These are phyloP conservation scores for Nannospalax galili DNA, from an alignment of 2,113 vertebrate genomes.

Conservation along the genomic window DNA sequence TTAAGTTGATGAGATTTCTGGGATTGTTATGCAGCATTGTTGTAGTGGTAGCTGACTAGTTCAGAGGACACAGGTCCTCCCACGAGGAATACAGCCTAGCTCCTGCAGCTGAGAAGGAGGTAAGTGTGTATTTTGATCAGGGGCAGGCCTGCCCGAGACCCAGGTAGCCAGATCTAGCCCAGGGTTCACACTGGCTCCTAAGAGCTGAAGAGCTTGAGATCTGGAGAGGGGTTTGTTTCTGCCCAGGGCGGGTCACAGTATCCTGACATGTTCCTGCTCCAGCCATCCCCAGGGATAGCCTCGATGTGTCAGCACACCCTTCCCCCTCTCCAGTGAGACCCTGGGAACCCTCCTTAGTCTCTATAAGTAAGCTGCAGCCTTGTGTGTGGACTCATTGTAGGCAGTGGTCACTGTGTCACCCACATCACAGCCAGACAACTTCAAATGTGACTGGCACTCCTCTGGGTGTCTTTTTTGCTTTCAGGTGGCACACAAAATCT, in stretches of 20 bases:
- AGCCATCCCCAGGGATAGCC: background rate
- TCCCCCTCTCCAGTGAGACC: background rate
- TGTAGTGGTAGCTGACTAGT: background rate
- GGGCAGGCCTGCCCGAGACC: background rate
- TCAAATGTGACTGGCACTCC: background rate
- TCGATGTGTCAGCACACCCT: background rate
- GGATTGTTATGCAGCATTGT: background rate
- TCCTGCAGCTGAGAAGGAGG: background rate
- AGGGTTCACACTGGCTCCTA: accelerated
- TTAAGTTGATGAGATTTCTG: background rate
- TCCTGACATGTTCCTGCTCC: background rate
- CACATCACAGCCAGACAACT: accelerated
- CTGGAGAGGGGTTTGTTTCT: background rate
- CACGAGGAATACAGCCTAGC: background rate
- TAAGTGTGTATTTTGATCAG: background rate
- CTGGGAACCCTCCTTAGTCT: background rate
- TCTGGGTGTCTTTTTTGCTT: background rate
- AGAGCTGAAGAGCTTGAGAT: background rate
- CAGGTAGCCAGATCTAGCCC: background rate
- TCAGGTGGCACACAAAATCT: background rate
- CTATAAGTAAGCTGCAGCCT: accelerated
- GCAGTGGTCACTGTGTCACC: background rate
- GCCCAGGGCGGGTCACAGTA: background rate
- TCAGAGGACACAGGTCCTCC: background rate
- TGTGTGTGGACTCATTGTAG: background rate